Conservation (phyloP, 1,140 invertebrate genomes). For the Nautilus pompilius region DNA sequence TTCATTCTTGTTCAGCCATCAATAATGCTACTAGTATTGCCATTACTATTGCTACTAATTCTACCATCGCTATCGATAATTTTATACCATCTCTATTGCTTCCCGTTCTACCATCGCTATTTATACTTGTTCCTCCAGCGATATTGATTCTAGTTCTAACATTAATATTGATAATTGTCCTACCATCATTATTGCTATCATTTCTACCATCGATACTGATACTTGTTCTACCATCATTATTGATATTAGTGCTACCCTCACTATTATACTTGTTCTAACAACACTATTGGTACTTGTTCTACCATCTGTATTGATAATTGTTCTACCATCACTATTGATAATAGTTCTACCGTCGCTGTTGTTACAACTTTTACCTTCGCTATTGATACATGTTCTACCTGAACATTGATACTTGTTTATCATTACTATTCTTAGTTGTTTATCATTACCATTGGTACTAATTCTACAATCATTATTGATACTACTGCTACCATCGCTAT, state of each 20-base stretch:
- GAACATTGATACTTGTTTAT: background rate
- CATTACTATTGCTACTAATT: no score
- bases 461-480: conserved; percentile 3
- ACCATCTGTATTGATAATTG: conserved; percentile 5
- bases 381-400: background rate
- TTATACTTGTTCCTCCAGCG: no score
- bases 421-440: conserved; percentile 13
- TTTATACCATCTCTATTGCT: no score
- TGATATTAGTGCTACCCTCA: conserved; percentile 13
- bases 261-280: conserved; percentile 15
- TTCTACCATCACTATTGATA: background rate
- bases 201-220: no score
- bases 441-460: background rate
- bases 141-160: no score
- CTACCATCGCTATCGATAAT: no score
- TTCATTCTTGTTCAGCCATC: no score
- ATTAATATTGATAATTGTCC: no score
- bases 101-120: no score
- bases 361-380: background rate
- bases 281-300: conserved; percentile 3
- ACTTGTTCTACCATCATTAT: conserved; percentile 10
- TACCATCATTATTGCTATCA: no score
- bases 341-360: background rate
- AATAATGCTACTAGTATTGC: no score
- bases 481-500: background rate